phyloP scores from a whole-genome alignment of 1,140 invertebrate genomes.

The Cotesia vestalis region DNA sequence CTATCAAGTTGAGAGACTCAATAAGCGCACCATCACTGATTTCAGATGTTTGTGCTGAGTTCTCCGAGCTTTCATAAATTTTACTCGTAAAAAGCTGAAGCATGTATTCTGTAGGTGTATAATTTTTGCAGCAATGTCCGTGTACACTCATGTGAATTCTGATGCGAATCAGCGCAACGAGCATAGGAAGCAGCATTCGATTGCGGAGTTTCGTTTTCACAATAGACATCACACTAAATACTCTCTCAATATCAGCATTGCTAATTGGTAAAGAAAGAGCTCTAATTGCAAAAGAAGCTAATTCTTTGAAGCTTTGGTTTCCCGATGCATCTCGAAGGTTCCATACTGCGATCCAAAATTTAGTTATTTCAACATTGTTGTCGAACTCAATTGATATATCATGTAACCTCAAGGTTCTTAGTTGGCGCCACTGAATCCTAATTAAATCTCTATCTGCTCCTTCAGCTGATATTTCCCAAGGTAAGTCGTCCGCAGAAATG shows the following conservation, averaged over 20 bases:
- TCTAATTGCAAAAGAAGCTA: conserved; percentile 38
- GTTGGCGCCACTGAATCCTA: not conserved
- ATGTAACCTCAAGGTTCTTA: not conserved
- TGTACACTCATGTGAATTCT: conserved; percentile 29
- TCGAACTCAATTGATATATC: not conserved
- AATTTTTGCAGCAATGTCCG: conserved; percentile 37
- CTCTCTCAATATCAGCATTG: conserved; percentile 46
- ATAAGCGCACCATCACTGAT: not conserved
- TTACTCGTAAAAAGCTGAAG: not conserved
- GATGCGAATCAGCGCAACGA: conserved; percentile 42
- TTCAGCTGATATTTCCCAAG: conserved; percentile 9
- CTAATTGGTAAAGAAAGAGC: conserved; percentile 42
- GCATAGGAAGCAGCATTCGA: conserved; percentile 31
- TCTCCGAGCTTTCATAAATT: not conserved
- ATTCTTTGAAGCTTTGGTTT: conserved; percentile 37
- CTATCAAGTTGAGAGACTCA: not conserved
- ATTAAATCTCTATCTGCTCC: not conserved
- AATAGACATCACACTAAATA: conserved; percentile 42
- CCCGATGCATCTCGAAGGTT: conserved; percentile 42
- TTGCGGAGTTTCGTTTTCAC: conserved; percentile 44
- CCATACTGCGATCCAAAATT: conserved; percentile 44
- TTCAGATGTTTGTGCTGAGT: not conserved
- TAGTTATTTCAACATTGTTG: not conserved
- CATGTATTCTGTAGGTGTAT: conserved; percentile 29
- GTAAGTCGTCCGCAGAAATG: not conserved